A percentile compares a stretch with the other conserved stretches of the same genome.
Evolutionary conservation across 2,113 vertebrate genomes (phyloP).

Genomic region (Ceyx margarethae): DNA sequence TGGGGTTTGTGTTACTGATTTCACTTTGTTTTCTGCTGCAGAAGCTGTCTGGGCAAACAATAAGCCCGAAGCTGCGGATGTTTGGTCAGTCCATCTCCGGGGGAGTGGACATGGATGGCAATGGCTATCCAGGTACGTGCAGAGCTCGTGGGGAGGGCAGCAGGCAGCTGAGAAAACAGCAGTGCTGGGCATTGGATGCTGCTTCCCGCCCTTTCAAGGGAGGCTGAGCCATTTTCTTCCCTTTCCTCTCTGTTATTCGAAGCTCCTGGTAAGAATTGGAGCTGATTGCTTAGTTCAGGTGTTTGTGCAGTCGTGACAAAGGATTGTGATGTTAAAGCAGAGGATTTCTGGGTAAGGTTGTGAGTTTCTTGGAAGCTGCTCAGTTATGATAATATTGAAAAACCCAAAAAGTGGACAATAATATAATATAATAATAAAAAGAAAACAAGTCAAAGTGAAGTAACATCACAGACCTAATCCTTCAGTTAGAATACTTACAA

Average conservation of each 20-base stretch:
- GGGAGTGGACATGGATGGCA: constrained; percentile 95
- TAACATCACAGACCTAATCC: background rate
- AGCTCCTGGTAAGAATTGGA: background rate
- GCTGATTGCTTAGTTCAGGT: background rate
- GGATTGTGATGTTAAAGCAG: background rate
- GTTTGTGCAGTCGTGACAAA: background rate
- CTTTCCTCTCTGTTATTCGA: background rate
- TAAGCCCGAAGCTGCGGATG: constrained; percentile 88
- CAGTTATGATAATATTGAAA: background rate
- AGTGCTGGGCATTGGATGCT: background rate
- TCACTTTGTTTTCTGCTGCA: constrained; percentile 68
- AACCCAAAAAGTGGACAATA: background rate
- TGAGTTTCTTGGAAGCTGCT: background rate
- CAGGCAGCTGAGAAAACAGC: background rate
- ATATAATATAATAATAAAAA: background rate
- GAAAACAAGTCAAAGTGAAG: background rate
- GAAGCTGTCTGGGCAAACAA: constrained; percentile 85
- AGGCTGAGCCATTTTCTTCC: background rate
- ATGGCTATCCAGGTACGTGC: constrained; percentile 89
- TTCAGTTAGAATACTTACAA: background rate
- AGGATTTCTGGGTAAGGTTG: background rate
- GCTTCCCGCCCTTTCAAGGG: background rate
- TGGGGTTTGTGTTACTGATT: background rate
- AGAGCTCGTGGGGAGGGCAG: background rate
- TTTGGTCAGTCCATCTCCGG: constrained; percentile 98